These are phyloP conservation scores for Centropus bengalensis DNA, from an alignment of 2,113 vertebrate species.

Conservation along the genomic window DNA sequence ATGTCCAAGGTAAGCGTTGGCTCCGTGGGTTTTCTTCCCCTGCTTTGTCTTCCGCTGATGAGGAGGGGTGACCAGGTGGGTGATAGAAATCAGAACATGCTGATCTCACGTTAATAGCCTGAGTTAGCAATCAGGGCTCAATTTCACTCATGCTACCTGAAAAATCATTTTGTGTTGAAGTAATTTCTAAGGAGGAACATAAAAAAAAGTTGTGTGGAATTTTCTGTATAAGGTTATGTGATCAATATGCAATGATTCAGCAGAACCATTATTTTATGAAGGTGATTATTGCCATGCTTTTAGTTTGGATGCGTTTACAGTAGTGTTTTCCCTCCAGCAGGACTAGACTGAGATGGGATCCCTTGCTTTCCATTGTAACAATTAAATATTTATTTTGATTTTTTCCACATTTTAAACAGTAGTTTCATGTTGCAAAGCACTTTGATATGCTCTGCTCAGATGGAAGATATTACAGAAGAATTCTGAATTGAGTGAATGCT, in stretches of 20 bases:
- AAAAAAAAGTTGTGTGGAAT: not conserved
- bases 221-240: not conserved
- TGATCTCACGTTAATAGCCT: not conserved
- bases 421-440: not conserved
- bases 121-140: not conserved
- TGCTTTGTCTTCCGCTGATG: not conserved
- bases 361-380: not conserved
- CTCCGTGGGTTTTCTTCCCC: accelerated
- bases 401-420: not conserved
- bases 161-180: not conserved
- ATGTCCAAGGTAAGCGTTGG: not conserved
- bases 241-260: not conserved
- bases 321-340: not conserved
- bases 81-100: not conserved
- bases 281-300: not conserved
- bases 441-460: not conserved
- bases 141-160: not conserved
- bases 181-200: not conserved
- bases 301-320: not conserved
- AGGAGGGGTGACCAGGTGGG: not conserved
- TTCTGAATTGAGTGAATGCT: not conserved
- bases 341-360: not conserved
- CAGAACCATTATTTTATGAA: not conserved
- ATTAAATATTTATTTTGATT: not conserved
- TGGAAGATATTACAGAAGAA: conserved; percentile 11